Conservation (phyloP, 2,888 invertebrate species). For the Malthinus flaveolus region DNA sequence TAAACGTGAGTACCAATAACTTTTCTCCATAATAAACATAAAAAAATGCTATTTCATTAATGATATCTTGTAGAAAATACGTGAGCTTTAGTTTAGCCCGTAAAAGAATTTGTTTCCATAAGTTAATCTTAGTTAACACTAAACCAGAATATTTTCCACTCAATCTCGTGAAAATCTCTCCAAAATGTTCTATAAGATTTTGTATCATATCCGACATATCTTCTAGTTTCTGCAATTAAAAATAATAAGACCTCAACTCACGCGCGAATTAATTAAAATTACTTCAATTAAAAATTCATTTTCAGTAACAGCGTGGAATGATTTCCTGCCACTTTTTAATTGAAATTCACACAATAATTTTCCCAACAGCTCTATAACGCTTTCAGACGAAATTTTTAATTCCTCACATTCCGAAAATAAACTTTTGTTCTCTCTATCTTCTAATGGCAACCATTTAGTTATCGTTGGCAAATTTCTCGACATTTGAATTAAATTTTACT, state of each 20-base stretch:
- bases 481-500: constrained; percentile 37
- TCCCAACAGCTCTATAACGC: constrained; percentile 46
- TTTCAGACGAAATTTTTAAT: constrained; percentile 56
- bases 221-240: constrained; percentile 60
- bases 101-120: constrained; percentile 60
- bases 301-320: constrained; percentile 18
- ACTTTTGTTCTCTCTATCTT: constrained; percentile 57
- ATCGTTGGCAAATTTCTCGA: constrained; percentile 51
- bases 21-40: constrained; percentile 63
- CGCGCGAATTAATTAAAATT: constrained; percentile 1
- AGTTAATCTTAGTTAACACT: constrained; percentile 55
- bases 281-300: constrained; percentile 16
- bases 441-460: constrained; percentile 61
- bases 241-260: constrained; percentile 1
- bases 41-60: constrained; percentile 59
- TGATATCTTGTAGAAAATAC: constrained; percentile 60
- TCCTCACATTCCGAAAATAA: constrained; percentile 59
- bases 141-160: constrained; percentile 51
- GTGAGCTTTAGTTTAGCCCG: constrained; percentile 60
- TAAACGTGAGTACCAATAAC: constrained; percentile 60
- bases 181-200: constrained; percentile 59
- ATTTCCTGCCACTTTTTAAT: constrained; percentile 36
- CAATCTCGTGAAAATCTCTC: constrained; percentile 58
- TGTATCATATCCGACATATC: constrained; percentile 60
- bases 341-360: constrained; percentile 59